Percentiles rank a stretch among this genome's conserved stretches.
Conservation (phyloP, 37 sponge, comb jelly and placozoan species). For the Theonella swinhoei region DNA sequence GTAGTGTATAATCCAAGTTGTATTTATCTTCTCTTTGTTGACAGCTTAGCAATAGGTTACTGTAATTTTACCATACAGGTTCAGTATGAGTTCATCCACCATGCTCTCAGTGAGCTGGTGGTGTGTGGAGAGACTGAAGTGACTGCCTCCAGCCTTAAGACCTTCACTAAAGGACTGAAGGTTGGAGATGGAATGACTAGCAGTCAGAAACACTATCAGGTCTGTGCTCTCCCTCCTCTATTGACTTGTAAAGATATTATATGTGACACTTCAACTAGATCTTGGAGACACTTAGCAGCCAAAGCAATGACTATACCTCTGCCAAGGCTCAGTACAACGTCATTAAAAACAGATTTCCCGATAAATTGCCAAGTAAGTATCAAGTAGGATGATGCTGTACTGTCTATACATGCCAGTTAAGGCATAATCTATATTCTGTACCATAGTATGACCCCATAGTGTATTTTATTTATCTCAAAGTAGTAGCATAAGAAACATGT, state of each 20-base stretch:
- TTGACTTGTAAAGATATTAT: neutral
- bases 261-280: neutral
- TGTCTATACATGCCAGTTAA: too few species aligned
- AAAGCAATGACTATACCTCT: neutral
- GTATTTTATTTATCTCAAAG: too few species aligned
- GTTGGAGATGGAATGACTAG: neutral
- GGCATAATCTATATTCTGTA: too few species aligned
- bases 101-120: neutral
- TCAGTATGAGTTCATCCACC: neutral
- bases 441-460: too few species aligned
- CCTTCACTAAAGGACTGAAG: neutral
- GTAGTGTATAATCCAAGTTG: neutral
- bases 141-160: neutral
- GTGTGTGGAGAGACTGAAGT: neutral
- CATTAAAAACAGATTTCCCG: neutral
- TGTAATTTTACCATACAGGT: too few species aligned
- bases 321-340: neutral
- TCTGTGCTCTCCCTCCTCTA: neutral
- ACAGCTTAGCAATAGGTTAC: too few species aligned
- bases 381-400: neutral
- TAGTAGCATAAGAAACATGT: too few species aligned
- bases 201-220: neutral
- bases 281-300: neutral
- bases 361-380: neutral
- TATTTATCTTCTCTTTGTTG: too few species aligned